Percentiles rank a stretch among this genome's conserved stretches.
These are phyloP conservation scores for Pristionchus entomophagus DNA, from an alignment of 2,888 invertebrate species.

Conservation along the genomic window DNA sequence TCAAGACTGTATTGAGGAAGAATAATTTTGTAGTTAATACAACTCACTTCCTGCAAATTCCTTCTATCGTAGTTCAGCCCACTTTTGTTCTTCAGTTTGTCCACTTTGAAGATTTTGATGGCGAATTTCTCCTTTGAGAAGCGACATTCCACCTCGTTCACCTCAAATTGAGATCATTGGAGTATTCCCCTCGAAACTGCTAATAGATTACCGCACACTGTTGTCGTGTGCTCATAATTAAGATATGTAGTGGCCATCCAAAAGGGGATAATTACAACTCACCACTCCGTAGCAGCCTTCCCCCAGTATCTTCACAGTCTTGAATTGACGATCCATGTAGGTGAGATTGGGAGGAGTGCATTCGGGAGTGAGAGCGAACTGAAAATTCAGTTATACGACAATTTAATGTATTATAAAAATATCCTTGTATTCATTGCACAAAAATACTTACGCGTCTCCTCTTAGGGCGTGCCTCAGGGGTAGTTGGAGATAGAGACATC, in stretches of 20 bases:
- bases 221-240: background rate
- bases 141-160: background rate
- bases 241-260: background rate
- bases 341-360: no score
- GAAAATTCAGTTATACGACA: no score
- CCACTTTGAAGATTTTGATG: background rate
- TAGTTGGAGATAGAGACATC: no score
- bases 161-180: background rate
- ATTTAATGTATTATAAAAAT: no score
- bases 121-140: background rate
- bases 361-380: no score
- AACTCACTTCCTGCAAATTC: background rate
- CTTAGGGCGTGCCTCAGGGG: no score
- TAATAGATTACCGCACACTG: background rate
- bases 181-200: background rate
- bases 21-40: background rate
- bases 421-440: no score
- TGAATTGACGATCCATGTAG: no score
- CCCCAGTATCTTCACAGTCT: no score
- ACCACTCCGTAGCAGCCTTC: constrained; percentile 10
- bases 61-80: background rate
- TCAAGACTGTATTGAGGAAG: background rate
- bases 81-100: background rate
- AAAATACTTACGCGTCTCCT: no score
- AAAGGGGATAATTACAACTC: background rate